phyloP scores from a whole-genome alignment of 2,797 vertebrate genomes.

The Sarcophilus harrisii region DNA sequence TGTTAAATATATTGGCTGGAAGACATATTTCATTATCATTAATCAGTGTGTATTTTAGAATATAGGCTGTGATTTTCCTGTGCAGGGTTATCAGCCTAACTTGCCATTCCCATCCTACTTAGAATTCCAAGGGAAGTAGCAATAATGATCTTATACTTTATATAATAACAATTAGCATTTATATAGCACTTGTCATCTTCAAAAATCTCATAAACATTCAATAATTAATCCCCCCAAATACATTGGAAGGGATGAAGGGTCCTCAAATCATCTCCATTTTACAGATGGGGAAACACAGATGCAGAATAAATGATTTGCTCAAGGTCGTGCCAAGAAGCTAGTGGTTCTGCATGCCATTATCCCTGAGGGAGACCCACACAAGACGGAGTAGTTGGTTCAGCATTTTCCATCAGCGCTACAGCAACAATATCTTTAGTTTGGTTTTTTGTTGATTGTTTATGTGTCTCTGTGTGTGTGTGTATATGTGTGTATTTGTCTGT shows the following conservation, averaged over 20 bases:
- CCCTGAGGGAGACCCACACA: neutral
- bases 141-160: neutral
- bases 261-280: neutral
- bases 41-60: conserved; percentile 48
- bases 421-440: neutral
- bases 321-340: neutral
- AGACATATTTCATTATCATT: conserved; percentile 17
- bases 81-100: neutral
- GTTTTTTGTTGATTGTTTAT: neutral
- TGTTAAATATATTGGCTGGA: conserved; percentile 43
- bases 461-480: neutral
- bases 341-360: neutral
- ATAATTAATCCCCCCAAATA: neutral
- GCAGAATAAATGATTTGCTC: neutral
- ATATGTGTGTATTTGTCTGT: neutral
- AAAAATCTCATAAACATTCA: conserved; percentile 9
- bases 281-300: conserved; percentile 5
- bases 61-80: neutral
- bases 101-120: conserved; percentile 37
- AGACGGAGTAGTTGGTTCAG: neutral
- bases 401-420: neutral
- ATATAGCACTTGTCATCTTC: neutral
- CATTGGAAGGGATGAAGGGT: neutral
- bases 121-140: conserved; percentile 4
- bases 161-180: conserved; percentile 26